Evolutionary conservation across 2,797 vertebrate genomes (phyloP).

Genomic region (Phyllotis vaccarum): DNA sequence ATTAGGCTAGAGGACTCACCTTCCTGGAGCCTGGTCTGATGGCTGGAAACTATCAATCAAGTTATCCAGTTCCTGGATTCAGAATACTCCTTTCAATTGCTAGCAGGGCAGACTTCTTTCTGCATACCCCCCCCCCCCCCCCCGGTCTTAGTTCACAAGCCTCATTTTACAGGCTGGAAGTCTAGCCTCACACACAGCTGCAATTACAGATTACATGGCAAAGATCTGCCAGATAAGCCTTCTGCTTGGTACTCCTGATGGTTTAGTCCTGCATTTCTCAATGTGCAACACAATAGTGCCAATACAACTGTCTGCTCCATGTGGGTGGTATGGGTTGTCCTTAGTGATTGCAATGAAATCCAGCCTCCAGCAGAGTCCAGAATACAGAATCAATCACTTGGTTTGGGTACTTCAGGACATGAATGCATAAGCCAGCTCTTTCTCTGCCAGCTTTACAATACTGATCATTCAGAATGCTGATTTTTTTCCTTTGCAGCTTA

Average conservation of each 20-base stretch:
- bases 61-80: constrained; percentile 1
- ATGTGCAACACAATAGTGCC: neutral
- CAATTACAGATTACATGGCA: neutral
- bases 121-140: neutral
- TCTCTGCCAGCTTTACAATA: neutral
- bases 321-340: neutral
- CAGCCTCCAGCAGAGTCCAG: constrained; percentile 11
- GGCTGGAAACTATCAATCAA: neutral
- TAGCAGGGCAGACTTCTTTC: neutral
- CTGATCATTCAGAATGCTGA: constrained; percentile 36
- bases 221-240: constrained; percentile 20
- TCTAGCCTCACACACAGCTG: neutral
- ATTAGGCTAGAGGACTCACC: neutral
- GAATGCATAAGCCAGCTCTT: constrained; percentile 13
- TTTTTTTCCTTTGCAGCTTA: constrained; percentile 85
- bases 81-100: neutral
- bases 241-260: neutral
- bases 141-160: neutral
- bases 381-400: neutral
- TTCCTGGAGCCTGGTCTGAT: neutral
- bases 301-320: neutral
- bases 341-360: neutral
- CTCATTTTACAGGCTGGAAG: constrained; percentile 35
- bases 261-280: neutral
- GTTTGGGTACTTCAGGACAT: constrained; percentile 14